Conservation (phyloP, 1,140 invertebrate species). For the Megalopta genalis region DNA sequence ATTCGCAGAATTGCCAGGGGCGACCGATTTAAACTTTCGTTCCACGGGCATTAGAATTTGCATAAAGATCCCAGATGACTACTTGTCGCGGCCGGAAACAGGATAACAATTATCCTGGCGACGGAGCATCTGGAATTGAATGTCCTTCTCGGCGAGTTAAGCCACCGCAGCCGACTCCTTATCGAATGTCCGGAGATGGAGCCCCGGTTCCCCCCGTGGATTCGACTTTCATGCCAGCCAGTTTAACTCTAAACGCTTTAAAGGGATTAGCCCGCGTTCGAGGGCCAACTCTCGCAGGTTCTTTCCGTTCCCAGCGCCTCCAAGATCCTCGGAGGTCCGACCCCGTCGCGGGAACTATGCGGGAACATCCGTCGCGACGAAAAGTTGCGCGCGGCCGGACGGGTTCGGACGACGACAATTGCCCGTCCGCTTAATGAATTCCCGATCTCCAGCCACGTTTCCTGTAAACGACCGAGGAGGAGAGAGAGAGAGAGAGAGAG, state of each 20-base stretch:
- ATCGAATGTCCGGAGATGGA: constrained; percentile 4
- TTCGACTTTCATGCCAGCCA: background rate
- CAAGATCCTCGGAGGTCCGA: background rate
- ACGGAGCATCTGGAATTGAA: constrained; percentile 20
- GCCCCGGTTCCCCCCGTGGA: background rate
- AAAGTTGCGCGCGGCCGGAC: background rate
- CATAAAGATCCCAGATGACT: background rate
- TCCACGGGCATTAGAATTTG: too few relatives aligned
- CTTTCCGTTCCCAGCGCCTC: too few relatives aligned
- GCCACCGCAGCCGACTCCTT: background rate
- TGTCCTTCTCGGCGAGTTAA: constrained; percentile 13
- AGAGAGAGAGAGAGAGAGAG: background rate
- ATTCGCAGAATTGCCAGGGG: background rate
- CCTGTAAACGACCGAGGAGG: background rate
- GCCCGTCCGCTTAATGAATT: background rate
- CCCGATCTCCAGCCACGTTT: background rate
- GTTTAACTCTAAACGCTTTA: constrained; percentile 26
- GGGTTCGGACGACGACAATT: background rate
- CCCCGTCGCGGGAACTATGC: background rate
- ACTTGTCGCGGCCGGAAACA: background rate
- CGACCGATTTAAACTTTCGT: too few relatives aligned
- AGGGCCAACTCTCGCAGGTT: background rate
- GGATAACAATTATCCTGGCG: constrained; percentile 12
- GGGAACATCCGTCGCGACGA: background rate
- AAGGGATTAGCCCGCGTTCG: constrained; percentile 17